Base-by-base conservation (phyloP, 1,140 invertebrate species). In the Cryptotermes secundus region DNA sequence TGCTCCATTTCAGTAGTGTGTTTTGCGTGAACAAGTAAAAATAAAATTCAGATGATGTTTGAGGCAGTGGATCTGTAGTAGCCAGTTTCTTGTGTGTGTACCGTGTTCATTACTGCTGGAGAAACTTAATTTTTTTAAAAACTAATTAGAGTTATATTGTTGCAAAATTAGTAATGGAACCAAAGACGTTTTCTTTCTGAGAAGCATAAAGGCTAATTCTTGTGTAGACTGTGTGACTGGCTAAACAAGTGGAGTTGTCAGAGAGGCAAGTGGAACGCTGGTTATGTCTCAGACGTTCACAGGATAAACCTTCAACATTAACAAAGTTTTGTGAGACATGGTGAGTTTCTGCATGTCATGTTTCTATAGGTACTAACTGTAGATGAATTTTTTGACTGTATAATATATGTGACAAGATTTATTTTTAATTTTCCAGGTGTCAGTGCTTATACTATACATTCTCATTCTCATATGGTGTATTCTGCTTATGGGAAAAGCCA, bases 211-310 rank as follows among this genome's bases (percentile, higher is more conserved):
- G 19, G 19, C 22, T 49, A 22, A 72, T 72, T 72, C 9, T 42
- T 83, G 22, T 72, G 31, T 53, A 84, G 84, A 84, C 82, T n/a
- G 42, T 80, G 31, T 45, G 36, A 4, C 90, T 97, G 87, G 93
- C 96, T 26, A 98, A 98, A 89, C 96, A 97, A 90, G 89, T 97
- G 84, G 96, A 98, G 89, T 94, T 96, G 93, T 92, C 92, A n/a
- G 96, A 97, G 88, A 92, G 97, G 83, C 94, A 97, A 89, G 95
- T 99, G 83, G 96, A 98, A 89, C 91, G 97, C 84, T 99, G 97
- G 97, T 92, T 97, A 89, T 92, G 97, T 83, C 91, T 95, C 35
- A 92, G 97, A 72, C 92, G 94, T 84, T 93, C 93, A 80, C 95
- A 96, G 89, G 96, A 97, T 87, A 97, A 95, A 88, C 97, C 97